Evolutionary conservation across 2,888 invertebrate genomes (phyloP).

Genomic region (Chalcosyrphus nemorum): DNA sequence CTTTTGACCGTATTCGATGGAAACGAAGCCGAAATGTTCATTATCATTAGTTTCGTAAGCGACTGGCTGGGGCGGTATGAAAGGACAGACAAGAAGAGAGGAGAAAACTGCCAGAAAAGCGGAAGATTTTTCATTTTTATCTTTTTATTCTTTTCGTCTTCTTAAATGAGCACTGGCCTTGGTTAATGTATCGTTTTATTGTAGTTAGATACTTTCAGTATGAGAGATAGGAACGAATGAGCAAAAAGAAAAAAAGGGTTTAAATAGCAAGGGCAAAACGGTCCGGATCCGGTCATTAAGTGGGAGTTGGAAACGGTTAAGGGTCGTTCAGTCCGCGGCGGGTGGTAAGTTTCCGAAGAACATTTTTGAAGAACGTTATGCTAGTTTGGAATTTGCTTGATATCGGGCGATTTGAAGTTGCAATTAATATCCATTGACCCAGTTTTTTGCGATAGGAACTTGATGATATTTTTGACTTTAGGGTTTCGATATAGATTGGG

Average conservation of each 20-base stretch:
- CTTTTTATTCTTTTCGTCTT: no score
- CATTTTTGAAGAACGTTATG: constrained; percentile 10
- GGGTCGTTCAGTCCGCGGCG: no score
- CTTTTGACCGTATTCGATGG: constrained; percentile 50
- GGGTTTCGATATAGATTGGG: background rate
- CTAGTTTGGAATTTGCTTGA: background rate
- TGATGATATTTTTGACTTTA: background rate
- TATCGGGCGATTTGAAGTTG: background rate
- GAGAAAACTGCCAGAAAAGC: constrained; percentile 19
- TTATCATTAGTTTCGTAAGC: constrained; percentile 49
- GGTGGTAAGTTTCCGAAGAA: constrained; percentile 1
- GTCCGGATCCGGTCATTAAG: constrained; percentile 43
- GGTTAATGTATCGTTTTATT: constrained; percentile 62
- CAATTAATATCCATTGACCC: constrained; percentile 37
- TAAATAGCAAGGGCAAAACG: background rate
- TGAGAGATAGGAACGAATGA: background rate
- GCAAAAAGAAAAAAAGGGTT: constrained; percentile 22
- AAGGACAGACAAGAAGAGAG: background rate
- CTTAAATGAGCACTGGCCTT: constrained; percentile 56
- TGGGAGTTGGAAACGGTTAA: constrained; percentile 13
- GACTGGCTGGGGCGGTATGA: background rate
- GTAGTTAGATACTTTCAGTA: constrained; percentile 12
- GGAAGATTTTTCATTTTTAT: constrained; percentile 69
- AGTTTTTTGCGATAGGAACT: background rate
- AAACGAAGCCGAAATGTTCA: constrained; percentile 49